phyloP scores from a whole-genome alignment of 2,888 invertebrate genomes.

The Acanthococcus lagerstroemiae region DNA sequence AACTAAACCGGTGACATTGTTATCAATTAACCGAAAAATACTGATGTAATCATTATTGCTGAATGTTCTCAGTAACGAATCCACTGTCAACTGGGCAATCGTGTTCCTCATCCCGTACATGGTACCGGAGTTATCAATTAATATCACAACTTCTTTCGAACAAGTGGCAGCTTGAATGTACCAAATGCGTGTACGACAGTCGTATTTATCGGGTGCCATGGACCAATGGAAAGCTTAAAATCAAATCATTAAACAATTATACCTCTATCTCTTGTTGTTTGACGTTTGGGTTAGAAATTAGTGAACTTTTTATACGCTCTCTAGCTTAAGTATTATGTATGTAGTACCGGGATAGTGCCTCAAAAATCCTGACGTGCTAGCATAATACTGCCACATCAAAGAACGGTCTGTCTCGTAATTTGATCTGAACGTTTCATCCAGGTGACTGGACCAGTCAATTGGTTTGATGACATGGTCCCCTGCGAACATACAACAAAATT shows the following conservation, averaged over 20 bases:
- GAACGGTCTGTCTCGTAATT: slow-evolving; percentile 85
- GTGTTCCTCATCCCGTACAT: slow-evolving; percentile 75
- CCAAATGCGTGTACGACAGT: slow-evolving; percentile 87
- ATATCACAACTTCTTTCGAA: slow-evolving; percentile 91
- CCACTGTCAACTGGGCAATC: slow-evolving; percentile 75
- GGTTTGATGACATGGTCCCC: slow-evolving; percentile 50
- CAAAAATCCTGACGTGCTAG: slow-evolving; percentile 84
- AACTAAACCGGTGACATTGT: slow-evolving; percentile 61
- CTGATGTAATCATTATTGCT: slow-evolving; percentile 98
- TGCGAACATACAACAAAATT: neutral
- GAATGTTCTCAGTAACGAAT: slow-evolving; percentile 81
- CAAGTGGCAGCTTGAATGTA: slow-evolving; percentile 97
- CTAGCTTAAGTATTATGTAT: neutral
- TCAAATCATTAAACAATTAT: no score
- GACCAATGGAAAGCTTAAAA: slow-evolving; percentile 33
- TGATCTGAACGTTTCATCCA: slow-evolving; percentile 71
- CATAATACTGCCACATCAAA: slow-evolving; percentile 94
- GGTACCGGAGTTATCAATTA: slow-evolving; percentile 91
- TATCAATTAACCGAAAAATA: slow-evolving; percentile 60
- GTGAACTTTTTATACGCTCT: neutral
- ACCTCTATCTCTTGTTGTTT: neutral
- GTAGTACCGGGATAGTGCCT: slow-evolving; percentile 71
- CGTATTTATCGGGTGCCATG: slow-evolving; percentile 42
- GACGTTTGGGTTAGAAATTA: no score
- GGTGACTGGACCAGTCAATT: slow-evolving; percentile 81